A percentile compares a stretch with the other conserved stretches of the same genome.
Evolutionary conservation across 2,797 vertebrate species (phyloP).

Genomic region (Heliangelus exortis): DNA sequence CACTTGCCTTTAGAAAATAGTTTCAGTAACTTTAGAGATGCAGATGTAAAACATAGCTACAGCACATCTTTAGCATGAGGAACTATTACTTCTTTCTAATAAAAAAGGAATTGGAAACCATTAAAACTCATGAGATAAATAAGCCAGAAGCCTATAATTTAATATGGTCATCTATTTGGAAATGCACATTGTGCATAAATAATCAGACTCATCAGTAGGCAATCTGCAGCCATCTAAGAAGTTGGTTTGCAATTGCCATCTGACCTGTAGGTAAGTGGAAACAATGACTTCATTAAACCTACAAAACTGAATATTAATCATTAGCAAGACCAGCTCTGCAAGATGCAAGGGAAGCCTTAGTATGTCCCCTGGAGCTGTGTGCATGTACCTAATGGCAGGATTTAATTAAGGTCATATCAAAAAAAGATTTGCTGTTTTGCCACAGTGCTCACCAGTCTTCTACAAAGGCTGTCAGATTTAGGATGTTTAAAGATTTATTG

Average conservation of each 20-base stretch:
- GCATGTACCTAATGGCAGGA: neutral
- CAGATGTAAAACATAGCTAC: neutral
- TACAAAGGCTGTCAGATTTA: neutral
- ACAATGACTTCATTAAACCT: constrained; percentile 49
- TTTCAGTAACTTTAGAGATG: neutral
- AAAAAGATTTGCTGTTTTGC: neutral
- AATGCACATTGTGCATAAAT: constrained; percentile 23
- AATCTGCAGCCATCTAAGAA: neutral
- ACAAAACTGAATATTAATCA: constrained; percentile 10
- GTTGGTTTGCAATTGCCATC: constrained; percentile 41
- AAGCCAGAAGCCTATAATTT: constrained; percentile 22
- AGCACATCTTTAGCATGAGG: neutral
- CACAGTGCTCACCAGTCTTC: neutral
- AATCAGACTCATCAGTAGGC: constrained; percentile 21
- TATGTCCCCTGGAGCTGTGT: neutral
- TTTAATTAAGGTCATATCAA: constrained; percentile 20
- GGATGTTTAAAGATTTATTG: neutral
- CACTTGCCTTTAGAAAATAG: neutral
- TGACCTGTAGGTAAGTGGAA: constrained; percentile 56
- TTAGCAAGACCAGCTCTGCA: neutral
- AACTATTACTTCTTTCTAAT: neutral
- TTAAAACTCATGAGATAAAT: constrained; percentile 26
- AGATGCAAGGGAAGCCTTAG: neutral
- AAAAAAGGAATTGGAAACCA: neutral
- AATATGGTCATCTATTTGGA: constrained; percentile 28